A percentile compares a stretch with the other conserved stretches of the same genome.
Evolutionary conservation across 1,140 invertebrate species (phyloP).

Genomic region (Drosophila obscura): DNA sequence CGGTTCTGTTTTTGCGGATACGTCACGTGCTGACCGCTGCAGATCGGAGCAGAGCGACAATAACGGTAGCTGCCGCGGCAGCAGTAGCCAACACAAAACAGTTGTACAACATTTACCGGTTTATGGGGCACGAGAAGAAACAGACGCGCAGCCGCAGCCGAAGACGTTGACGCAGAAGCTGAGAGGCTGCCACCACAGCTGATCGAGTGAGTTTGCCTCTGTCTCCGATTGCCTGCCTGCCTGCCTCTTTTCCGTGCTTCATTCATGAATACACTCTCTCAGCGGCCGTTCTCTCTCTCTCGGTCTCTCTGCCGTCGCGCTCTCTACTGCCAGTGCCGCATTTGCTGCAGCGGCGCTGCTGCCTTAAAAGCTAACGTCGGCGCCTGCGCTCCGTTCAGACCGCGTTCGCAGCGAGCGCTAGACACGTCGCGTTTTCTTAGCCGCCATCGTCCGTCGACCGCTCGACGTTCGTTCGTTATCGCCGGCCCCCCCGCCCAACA

Average conservation of each 20-base stretch:
- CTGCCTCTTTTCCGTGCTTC: constrained; percentile 5
- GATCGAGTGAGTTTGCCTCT: constrained; percentile 10
- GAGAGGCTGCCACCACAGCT: constrained; percentile 13
- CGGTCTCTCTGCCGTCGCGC: constrained; percentile 12
- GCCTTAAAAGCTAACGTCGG: constrained; percentile 62
- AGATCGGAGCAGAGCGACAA: not conserved
- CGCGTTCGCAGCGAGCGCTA: constrained; percentile 69
- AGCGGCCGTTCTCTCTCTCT: not conserved
- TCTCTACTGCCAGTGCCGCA: too few relatives aligned
- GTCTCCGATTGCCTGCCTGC: not conserved
- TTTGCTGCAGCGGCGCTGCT: not conserved
- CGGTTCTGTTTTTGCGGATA: not conserved
- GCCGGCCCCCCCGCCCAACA: not conserved
- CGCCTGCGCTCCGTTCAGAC: constrained; percentile 75
- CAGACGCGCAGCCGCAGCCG: not conserved
- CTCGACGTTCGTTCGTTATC: constrained; percentile 17
- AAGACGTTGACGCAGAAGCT: not conserved
- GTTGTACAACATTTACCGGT: constrained; percentile 52
- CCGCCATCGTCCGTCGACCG: constrained; percentile 23
- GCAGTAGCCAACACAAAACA: constrained; percentile 17
- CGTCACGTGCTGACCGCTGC: constrained; percentile 27
- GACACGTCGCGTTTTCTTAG: constrained; percentile 55
- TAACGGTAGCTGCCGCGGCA: not conserved
- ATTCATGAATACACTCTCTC: constrained; percentile 38
- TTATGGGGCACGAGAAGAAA: constrained; percentile 27